phyloP scores from a whole-genome alignment of 2,888 invertebrate species.

The Hemistola chrysoprasaria region DNA sequence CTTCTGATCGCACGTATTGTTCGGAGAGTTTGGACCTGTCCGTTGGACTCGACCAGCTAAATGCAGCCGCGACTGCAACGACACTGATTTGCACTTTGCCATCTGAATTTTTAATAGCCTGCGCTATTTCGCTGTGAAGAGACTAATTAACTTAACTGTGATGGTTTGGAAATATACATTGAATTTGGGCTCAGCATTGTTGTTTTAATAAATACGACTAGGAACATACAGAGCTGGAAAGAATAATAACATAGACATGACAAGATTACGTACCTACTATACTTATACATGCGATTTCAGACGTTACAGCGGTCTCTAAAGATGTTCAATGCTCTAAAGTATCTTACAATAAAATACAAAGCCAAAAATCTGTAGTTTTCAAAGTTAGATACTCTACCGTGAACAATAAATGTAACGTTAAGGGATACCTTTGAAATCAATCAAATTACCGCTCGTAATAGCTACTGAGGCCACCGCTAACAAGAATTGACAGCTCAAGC shows the following conservation, averaged over 20 bases:
- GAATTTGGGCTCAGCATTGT: constrained; percentile 9
- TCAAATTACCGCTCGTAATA: constrained; percentile 47
- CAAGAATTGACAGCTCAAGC: constrained; percentile 65
- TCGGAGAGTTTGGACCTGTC: constrained; percentile 43
- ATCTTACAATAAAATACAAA: too few species aligned
- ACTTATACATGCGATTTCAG: too few species aligned
- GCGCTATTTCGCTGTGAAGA: constrained; percentile 60
- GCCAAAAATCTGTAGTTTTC: too few species aligned
- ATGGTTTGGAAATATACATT: constrained; percentile 23
- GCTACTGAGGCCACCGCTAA: constrained; percentile 56
- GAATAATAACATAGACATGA: too few species aligned
- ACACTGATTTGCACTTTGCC: constrained; percentile 75
- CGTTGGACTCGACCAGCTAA: constrained; percentile 56
- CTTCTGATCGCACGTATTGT: not conserved
- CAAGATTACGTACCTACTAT: too few species aligned
- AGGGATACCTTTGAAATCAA: constrained; percentile 36
- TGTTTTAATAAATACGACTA: constrained; percentile 8
- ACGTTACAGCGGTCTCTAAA: too few species aligned
- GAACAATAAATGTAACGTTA: not conserved
- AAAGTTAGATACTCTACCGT: not conserved
- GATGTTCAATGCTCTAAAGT: too few species aligned
- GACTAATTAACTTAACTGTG: constrained; percentile 59
- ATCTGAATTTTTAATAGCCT: constrained; percentile 70
- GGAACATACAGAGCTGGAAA: too few species aligned
- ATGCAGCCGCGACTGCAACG: constrained; percentile 64